Base-by-base conservation (phyloP, 2,888 invertebrate species). In the Auanema sp. region DNA sequence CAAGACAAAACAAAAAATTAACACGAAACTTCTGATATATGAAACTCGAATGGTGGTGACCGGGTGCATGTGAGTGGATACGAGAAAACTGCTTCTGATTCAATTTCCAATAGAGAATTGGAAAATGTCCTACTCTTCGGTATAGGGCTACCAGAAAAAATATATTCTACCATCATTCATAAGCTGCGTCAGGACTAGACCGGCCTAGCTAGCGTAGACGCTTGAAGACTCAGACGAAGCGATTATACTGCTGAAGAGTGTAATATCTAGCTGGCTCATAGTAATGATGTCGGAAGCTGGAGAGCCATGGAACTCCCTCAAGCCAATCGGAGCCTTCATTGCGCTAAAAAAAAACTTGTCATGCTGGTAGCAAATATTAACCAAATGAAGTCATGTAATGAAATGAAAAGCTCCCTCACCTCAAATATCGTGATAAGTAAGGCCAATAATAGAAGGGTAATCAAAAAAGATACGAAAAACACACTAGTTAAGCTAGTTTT, bases 251-350 rank as follows among this genome's bases (percentile, higher is more conserved):
- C 10, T 60, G 58, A 4, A 73, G 56, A 14, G 67, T 65, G 54
- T 66, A 68, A 50, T 71, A 65, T 42, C 74, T 58, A 18, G 69
- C 58, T 23, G 76, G 76, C 57, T 76, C 71, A 60, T 76, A 76
- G 53, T 71, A 71, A n/a, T 49, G 10, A 56, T 72, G 69, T 43
- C 74, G 65, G 23, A 75, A 55, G 25, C 68, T 58, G 18, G 71
- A 60, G 12, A 76, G 63, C 24, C 55, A 61, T 14, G 65, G 65
- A 18, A 66, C 57, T 25, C 52, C 50, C 21, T 76, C 75, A 24
- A 76, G 66, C 23, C 60, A 73, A 40, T 73, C 73, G 21, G 21
- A 40, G 24, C 53, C 53, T 18, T 58, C 63, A 40, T 52, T 58
- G 11, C 63, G 63, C 63, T 63, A 53, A 63, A 63, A 10, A 11